Evolutionary conservation across 2,888 invertebrate species (phyloP), one percentile per base, ranked within the genome.

Genomic region (Morpho achilles): DNA sequence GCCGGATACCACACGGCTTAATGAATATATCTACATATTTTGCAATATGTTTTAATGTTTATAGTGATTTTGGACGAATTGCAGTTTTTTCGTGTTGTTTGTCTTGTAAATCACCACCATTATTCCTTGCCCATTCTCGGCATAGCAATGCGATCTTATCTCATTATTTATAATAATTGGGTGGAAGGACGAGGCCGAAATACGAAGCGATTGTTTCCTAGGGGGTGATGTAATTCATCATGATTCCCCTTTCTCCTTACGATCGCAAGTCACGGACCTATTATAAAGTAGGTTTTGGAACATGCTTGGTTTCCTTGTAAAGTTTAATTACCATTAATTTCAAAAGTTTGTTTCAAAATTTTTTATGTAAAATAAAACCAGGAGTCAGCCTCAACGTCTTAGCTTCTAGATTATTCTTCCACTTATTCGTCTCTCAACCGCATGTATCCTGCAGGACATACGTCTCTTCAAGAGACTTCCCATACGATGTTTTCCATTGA

Each of bases 81-180:
- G 32, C 32, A 5, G 32, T 32, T 32, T 32, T 32, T 32, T 32
- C 32, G 3, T 32, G 32, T 32, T 32, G 32, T 32, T 32, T 32
- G 32, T 32, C 32, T 32, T 32, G 32, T 32, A 66, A 65, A 65
- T 68, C 63, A 56, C 60, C 44, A 49, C 42, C 56, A 71, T 76
- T 73, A 71, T 68, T 54, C 64, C 60, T 60, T 65, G 65, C 64
- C 62, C 65, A 66, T 61, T 66, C 69, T 69, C 69, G 69, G 60
- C 64, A 58, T 63, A 59, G 75, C 64, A 81, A 84, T 74, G 71
- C 70, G 82, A 84, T 79, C 70, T 73, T 68, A 67, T 72, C 77
- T 78, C 82, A 79, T 84, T 84, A 85, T 83, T 84, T 80, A 83
- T 72, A 81, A 82, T 84, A 84, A 84, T 84, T 85, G 84, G 83